These are phyloP conservation scores for Hirudinaria manillensis DNA, from an alignment of 2,888 invertebrate genomes.

Conservation along the genomic window DNA sequence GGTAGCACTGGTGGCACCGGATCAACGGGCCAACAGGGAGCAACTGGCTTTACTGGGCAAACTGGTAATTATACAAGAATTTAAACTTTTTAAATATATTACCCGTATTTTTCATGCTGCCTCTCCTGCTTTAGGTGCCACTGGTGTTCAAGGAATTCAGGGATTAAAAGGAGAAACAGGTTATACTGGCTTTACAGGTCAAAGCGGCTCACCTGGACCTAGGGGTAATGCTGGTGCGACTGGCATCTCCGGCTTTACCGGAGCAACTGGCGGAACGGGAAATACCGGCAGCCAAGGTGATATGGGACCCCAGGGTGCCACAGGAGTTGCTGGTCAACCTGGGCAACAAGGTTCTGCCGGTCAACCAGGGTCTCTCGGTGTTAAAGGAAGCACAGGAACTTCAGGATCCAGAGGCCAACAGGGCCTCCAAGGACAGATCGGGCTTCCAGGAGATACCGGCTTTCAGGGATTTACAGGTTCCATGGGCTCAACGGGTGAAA, in stretches of 20 bases:
- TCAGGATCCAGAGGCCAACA: slow-evolving; percentile 29
- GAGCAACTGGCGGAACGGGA: slow-evolving; percentile 33
- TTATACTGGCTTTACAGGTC: slow-evolving; percentile 30
- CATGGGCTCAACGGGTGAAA: slow-evolving; percentile 31
- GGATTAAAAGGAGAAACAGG: slow-evolving; percentile 35
- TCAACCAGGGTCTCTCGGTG: slow-evolving; percentile 31
- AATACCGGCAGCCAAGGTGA: slow-evolving; percentile 31
- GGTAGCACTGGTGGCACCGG: slow-evolving; percentile 39
- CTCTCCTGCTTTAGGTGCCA: slow-evolving; percentile 30
- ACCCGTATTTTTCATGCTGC: not conserved
- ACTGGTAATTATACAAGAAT: slow-evolving; percentile 11
- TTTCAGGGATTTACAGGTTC: slow-evolving; percentile 34
- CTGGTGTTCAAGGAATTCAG: slow-evolving; percentile 30
- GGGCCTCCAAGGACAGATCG: slow-evolving; percentile 33
- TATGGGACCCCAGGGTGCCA: slow-evolving; percentile 29
- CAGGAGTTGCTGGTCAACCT: slow-evolving; percentile 26
- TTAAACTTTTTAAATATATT: not conserved
- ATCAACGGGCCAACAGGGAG: slow-evolving; percentile 1
- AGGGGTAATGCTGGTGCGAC: slow-evolving; percentile 29
- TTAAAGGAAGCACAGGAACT: slow-evolving; percentile 28
- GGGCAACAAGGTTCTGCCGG: slow-evolving; percentile 27
- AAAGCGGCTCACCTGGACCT: slow-evolving; percentile 29
- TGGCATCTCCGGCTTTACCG: slow-evolving; percentile 27
- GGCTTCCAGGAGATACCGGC: slow-evolving; percentile 35
- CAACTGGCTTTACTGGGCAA: slow-evolving; percentile 18